Evolutionary conservation across 2,113 vertebrate species (phyloP).

Genomic region (Lepisosteus oculatus): DNA sequence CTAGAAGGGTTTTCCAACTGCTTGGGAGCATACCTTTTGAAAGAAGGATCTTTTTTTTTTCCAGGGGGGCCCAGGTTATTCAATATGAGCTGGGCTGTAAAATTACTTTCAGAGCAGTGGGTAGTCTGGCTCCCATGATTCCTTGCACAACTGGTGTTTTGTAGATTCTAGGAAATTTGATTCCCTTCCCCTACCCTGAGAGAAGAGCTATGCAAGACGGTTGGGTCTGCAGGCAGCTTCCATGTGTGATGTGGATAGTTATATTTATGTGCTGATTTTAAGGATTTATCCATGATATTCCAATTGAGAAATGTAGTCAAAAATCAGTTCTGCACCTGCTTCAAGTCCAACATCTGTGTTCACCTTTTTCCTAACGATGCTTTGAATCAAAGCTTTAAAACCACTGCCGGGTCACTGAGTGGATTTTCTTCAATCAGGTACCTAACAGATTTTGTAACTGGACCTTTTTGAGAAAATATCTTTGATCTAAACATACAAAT

Average conservation of each 20-base stretch:
- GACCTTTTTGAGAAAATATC: too few relatives aligned
- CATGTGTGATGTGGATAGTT: background rate
- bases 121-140: conserved; percentile 70
- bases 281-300: too few relatives aligned
- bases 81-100: conserved; percentile 74
- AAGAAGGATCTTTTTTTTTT: conserved; percentile 59
- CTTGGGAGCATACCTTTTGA: conserved; percentile 72
- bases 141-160: conserved; percentile 36
- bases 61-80: conserved; percentile 65
- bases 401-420: too few relatives aligned
- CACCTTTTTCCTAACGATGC: too few relatives aligned
- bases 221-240: background rate
- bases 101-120: conserved; percentile 78
- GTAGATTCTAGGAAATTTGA: conserved; percentile 8
- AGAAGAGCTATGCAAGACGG: background rate
- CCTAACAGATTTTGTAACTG: too few relatives aligned
- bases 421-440: too few relatives aligned
- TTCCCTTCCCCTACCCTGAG: background rate
- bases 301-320: too few relatives aligned
- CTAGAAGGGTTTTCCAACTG: conserved; percentile 64
- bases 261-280: too few relatives aligned
- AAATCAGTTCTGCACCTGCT: too few relatives aligned
- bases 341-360: too few relatives aligned
- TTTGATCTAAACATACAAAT: too few relatives aligned
- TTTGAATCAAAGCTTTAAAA: too few relatives aligned